A percentile compares a stretch with the other conserved stretches of the same genome.
These are phyloP conservation scores for Aelia acuminata DNA, from an alignment of 2,888 invertebrate species.

Conservation along the genomic window DNA sequence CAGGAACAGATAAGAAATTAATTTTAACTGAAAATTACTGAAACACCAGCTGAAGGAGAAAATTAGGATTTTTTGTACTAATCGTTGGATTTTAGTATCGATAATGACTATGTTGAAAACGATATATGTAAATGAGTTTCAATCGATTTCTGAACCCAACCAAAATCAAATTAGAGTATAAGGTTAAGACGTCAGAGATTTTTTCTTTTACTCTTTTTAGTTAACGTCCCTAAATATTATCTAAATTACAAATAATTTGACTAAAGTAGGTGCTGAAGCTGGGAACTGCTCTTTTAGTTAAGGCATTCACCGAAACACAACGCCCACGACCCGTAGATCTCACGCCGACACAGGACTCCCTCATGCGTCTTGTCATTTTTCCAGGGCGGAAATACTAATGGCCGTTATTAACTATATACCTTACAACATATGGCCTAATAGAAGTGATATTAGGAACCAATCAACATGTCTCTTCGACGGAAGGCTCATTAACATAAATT, in stretches of 20 bases:
- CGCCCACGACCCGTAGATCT: background rate
- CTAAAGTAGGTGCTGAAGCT: background rate
- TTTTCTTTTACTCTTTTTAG: background rate
- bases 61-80: no score
- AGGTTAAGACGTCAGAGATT: background rate
- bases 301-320: background rate
- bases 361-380: background rate
- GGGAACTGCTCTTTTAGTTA: background rate
- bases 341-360: background rate
- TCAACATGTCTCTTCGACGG: background rate
- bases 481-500: background rate
- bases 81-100: no score
- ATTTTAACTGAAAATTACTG: no score
- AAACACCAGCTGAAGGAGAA: no score
- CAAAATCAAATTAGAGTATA: background rate
- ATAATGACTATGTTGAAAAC: background rate
- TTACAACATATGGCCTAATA: background rate
- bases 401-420: background rate
- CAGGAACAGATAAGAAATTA: no score
- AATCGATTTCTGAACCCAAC: background rate
- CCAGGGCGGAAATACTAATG: slow-evolving; percentile 17
- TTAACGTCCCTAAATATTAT: background rate
- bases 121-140: background rate
- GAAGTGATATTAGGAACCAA: background rate
- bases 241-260: background rate